These are phyloP conservation scores for Sebastes itinus DNA, from an alignment of 2,797 vertebrate genomes.

Conservation along the genomic window DNA sequence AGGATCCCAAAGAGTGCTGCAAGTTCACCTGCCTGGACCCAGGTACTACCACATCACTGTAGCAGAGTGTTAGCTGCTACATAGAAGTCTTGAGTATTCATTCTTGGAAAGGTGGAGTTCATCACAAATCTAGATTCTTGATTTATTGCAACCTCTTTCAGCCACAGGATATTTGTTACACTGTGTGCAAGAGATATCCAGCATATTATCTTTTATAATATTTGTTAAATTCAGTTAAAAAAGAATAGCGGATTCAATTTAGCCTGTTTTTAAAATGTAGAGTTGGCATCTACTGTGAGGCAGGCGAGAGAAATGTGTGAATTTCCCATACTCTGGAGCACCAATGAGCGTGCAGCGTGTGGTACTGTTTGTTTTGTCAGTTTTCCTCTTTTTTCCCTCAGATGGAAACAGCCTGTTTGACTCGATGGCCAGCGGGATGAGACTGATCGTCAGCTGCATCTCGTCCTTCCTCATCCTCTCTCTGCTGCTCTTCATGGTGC, in stretches of 20 bases:
- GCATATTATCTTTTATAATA: not conserved
- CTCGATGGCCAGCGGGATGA: constrained; percentile 98
- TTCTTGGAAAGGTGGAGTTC: not conserved
- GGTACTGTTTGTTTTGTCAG: not conserved
- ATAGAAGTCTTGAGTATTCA: not conserved
- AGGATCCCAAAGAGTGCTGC: constrained; percentile 98
- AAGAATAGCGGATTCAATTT: not conserved
- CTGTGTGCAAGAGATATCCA: not conserved
- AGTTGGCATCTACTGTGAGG: not conserved
- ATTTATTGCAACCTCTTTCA: not conserved
- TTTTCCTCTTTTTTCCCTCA: constrained; percentile 49
- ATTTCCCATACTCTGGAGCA: not conserved
- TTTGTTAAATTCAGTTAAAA: not conserved
- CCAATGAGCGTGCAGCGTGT: not conserved
- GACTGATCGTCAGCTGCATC: constrained; percentile 97
- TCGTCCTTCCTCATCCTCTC: constrained; percentile 99
- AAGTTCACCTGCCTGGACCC: constrained; percentile 97
- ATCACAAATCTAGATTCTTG: not conserved
- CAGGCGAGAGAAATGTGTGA: not conserved
- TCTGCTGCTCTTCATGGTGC: constrained; percentile 98
- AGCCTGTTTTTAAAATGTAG: not conserved
- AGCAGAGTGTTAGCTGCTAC: not conserved
- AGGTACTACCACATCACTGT: constrained; percentile 76
- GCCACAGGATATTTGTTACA: no score
- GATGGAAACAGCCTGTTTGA: constrained; percentile 96